Evolutionary conservation across 2,888 invertebrate species (phyloP).

Genomic region (Eugnorisma glareosa): DNA sequence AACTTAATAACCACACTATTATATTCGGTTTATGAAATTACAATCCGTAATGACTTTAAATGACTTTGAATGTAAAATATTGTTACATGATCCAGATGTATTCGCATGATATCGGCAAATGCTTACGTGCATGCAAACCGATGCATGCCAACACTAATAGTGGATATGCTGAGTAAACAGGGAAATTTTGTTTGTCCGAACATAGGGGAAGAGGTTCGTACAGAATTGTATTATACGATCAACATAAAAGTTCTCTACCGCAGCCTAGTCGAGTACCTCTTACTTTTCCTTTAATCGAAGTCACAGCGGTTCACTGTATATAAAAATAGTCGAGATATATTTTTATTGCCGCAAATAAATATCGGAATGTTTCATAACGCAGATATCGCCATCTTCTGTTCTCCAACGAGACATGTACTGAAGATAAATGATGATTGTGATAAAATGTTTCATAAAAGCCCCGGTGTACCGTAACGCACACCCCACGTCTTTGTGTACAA

Average conservation of each 20-base stretch:
- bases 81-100: slow-evolving; percentile 39
- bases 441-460: slow-evolving; percentile 63
- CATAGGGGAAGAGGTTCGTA: background rate
- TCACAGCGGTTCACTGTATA: background rate
- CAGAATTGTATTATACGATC: slow-evolving; percentile 17
- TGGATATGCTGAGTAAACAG: slow-evolving; percentile 19
- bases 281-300: background rate
- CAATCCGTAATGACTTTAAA: slow-evolving; percentile 21
- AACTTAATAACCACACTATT: background rate
- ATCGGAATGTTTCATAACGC: slow-evolving; percentile 35
- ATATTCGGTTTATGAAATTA: slow-evolving; percentile 17
- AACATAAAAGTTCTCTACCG: background rate
- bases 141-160: slow-evolving; percentile 50
- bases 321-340: slow-evolving; percentile 23
- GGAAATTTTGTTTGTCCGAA: slow-evolving; percentile 26
- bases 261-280: background rate
- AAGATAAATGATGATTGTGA: slow-evolving; percentile 64
- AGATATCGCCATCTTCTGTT: slow-evolving; percentile 39
- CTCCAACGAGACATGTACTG: slow-evolving; percentile 51
- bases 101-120: slow-evolving; percentile 11
- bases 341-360: slow-evolving; percentile 48
- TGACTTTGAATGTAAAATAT: slow-evolving; percentile 25
- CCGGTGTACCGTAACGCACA: slow-evolving; percentile 38
- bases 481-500: slow-evolving; percentile 33
- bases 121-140: slow-evolving; percentile 17